Evolutionary conservation across 2,797 vertebrate species (phyloP).

Genomic region (Apodemus agrarius): DNA sequence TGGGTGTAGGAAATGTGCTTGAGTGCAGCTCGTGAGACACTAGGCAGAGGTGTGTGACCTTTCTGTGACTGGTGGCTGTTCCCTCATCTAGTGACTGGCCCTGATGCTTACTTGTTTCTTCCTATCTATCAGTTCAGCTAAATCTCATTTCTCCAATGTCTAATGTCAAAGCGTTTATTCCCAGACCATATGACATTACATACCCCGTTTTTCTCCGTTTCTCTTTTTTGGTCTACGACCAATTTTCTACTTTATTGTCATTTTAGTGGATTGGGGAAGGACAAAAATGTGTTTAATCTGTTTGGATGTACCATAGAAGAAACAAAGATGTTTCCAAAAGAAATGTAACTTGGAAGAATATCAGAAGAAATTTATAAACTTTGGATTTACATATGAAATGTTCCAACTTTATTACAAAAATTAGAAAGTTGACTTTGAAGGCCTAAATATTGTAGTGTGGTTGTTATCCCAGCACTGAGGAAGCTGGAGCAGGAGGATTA

Average conservation of each 20-base stretch:
- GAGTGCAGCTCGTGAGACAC: neutral
- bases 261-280: neutral
- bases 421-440: conserved; percentile 40
- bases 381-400: conserved; percentile 42
- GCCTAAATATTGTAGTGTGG: neutral
- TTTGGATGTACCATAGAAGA: neutral
- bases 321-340: neutral
- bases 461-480: neutral
- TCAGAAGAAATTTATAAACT: conserved; percentile 2
- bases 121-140: neutral
- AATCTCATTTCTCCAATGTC: neutral
- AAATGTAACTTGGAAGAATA: conserved; percentile 34
- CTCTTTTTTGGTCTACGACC: neutral
- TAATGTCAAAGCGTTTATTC: conserved; percentile 27
- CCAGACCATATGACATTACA: neutral
- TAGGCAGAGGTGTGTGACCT: neutral
- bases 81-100: neutral
- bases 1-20: neutral
- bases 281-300: neutral
- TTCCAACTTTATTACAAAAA: conserved; percentile 42
- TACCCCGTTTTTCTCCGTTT: neutral
- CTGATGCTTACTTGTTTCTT: neutral
- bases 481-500: neutral
- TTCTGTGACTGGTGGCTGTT: neutral
- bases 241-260: conserved; percentile 11